A percentile compares a stretch with the other conserved stretches of the same genome.
Evolutionary conservation across 1,140 invertebrate species (phyloP).

Genomic region (Delia radicum): DNA sequence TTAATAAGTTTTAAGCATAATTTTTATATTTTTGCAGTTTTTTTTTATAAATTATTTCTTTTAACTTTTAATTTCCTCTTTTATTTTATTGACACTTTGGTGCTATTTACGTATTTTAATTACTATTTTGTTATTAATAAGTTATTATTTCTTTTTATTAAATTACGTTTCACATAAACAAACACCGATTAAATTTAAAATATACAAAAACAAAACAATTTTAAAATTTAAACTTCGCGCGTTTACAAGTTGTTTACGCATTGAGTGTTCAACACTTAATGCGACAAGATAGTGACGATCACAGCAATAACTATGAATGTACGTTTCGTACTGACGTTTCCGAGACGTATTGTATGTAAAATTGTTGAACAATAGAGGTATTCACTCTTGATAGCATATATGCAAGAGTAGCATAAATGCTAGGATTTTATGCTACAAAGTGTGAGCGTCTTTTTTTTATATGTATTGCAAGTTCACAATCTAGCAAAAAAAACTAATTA

Average conservation of each 20-base stretch:
- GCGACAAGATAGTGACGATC: conserved; percentile 11
- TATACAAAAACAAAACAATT: neutral
- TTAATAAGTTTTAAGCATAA: too few species aligned
- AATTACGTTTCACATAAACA: neutral
- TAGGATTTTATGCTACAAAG: too few species aligned
- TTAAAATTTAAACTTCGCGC: neutral
- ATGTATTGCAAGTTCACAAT: too few species aligned
- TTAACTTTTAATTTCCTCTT: neutral
- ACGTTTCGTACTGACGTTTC: neutral
- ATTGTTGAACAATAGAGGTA: too few species aligned
- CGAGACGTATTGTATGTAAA: too few species aligned
- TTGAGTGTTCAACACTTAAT: conserved; percentile 13
- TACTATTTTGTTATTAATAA: neutral
- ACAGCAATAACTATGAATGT: conserved; percentile 8
- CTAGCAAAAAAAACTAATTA: too few species aligned
- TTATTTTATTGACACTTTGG: neutral
- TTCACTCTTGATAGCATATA: too few species aligned
- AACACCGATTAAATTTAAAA: neutral
- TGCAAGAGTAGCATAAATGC: too few species aligned
- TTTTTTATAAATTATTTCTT: neutral
- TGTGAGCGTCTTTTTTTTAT: too few species aligned
- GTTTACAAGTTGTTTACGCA: conserved; percentile 6
- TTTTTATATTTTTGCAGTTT: too few species aligned
- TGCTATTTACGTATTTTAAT: neutral
- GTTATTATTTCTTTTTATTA: neutral